Conservation (phyloP, 1,140 invertebrate genomes). For the Trichogramma pretiosum region DNA sequence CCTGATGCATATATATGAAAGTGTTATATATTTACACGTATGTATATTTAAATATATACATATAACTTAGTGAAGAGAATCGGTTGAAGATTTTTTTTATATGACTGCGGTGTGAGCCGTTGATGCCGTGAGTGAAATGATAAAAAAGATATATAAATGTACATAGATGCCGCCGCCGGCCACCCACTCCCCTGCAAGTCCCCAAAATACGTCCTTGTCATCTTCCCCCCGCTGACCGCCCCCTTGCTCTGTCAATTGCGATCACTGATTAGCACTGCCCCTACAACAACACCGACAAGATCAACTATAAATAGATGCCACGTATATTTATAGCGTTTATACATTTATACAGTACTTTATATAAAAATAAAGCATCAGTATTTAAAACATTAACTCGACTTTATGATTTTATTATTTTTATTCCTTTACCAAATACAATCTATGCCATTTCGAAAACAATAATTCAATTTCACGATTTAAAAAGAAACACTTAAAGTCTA, state of each 20-base stretch:
- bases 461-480: no score
- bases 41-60: conserved; percentile 27
- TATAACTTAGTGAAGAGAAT: conserved; percentile 40
- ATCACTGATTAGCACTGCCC: conserved; percentile 48
- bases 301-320: conserved; percentile 49
- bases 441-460: no score
- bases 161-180: conserved; percentile 46
- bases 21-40: conserved; percentile 17
- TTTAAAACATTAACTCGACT: conserved; percentile 38
- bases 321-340: conserved; percentile 49
- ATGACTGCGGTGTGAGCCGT: conserved; percentile 39
- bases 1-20: conserved; percentile 18
- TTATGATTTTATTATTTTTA: conserved; percentile 17
- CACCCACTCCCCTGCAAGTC: conserved; percentile 30
- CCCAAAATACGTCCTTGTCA: no score
- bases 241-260: conserved; percentile 45
- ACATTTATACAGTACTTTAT: conserved; percentile 50
- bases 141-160: no score
- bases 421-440: conserved; percentile 10
- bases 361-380: conserved; percentile 49
- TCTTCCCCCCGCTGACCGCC: no score
- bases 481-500: no score
- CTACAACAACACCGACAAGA: conserved; percentile 45
- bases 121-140: conserved; percentile 44
- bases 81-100: conserved; percentile 45